Evolutionary conservation across 1,140 invertebrate genomes (phyloP), one percentile per base, ranked within the genome.

Genomic region (Drosophila orosa): DNA sequence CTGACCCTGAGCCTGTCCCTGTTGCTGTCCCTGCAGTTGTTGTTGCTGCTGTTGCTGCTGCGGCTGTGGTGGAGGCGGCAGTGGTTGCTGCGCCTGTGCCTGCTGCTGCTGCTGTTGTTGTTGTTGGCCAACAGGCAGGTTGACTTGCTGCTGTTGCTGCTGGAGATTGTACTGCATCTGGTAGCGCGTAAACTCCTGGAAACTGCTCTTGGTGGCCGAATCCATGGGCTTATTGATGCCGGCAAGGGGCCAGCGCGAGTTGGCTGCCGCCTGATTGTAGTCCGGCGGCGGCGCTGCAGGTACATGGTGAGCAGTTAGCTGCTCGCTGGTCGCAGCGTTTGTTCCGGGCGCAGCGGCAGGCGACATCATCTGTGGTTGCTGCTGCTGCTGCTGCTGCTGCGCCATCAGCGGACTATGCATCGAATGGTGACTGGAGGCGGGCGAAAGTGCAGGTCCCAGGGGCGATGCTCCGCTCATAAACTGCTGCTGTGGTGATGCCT

Each of bases 161-260:
- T 93, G 91, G 5, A 94, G 93, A 74, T 94, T 94, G 82, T 94
- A 94, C 85, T 94, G 94, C 92, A 94, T 93, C 78, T 94, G 94
- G 80, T 94, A 94, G 62, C 93, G 92, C 48, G 94, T 93, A 81
- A 94, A 94, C 74, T 94, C 94, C 92, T 94, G 93, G 72, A 93
- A 93, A 90, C 93, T 94, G 27, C 93, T 94, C 77, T 94, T 93
- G 15, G 94, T 94, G 66, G 92, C 94, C 69, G 93, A 94, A 65
- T 94, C 94, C 94, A 94, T 94, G 9, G 93, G 93, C 52, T 93
- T 93, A 13, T 93, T 91, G 12, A 90, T 66, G 15, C 83, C 90
- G 29, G 65, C 65, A 3, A 68, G 29, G 1, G 93, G 93, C 74
- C 93, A 93, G 37, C 94, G 86, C 5, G 93, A 89, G 47, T 86